A percentile compares a stretch with the other conserved stretches of the same genome.
Conservation (phyloP, 2,888 invertebrate species). For the Drosophila histrio region DNA sequence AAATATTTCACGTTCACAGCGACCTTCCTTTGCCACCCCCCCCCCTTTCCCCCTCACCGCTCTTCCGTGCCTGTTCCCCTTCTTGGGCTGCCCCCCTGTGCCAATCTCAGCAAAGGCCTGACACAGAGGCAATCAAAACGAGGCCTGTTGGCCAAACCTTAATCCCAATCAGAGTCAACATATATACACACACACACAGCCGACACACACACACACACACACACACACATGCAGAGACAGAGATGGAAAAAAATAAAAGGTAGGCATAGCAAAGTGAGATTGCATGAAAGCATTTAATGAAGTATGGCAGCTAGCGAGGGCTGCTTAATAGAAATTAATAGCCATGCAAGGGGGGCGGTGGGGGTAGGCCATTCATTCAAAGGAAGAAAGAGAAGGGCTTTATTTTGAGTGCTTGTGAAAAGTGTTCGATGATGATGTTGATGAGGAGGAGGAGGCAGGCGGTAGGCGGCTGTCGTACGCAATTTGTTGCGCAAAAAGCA, state of each 20-base stretch:
- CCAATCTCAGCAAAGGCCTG: constrained; percentile 44
- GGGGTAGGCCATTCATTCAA: background rate
- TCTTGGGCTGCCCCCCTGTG: background rate
- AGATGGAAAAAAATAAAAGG: constrained; percentile 24
- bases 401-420: constrained; percentile 35
- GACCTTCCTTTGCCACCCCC: background rate
- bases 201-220: constrained; percentile 16
- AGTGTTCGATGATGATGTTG: constrained; percentile 39
- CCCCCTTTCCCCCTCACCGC: background rate
- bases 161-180: constrained; percentile 77
- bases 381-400: background rate
- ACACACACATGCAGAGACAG: background rate
- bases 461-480: constrained; percentile 50
- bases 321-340: constrained; percentile 42
- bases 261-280: constrained; percentile 34
- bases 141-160: constrained; percentile 68
- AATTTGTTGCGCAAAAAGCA: constrained; percentile 59
- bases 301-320: constrained; percentile 64
- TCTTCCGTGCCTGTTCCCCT: background rate
- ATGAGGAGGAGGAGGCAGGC: no score
- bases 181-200: constrained; percentile 36
- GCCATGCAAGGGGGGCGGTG: constrained; percentile 3
- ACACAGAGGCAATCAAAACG: constrained; percentile 74
- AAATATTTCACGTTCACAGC: constrained; percentile 69
- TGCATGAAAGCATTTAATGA: constrained; percentile 71